These are phyloP conservation scores for Scaptomyza flava DNA, from an alignment of 2,888 invertebrate genomes.

Conservation along the genomic window DNA sequence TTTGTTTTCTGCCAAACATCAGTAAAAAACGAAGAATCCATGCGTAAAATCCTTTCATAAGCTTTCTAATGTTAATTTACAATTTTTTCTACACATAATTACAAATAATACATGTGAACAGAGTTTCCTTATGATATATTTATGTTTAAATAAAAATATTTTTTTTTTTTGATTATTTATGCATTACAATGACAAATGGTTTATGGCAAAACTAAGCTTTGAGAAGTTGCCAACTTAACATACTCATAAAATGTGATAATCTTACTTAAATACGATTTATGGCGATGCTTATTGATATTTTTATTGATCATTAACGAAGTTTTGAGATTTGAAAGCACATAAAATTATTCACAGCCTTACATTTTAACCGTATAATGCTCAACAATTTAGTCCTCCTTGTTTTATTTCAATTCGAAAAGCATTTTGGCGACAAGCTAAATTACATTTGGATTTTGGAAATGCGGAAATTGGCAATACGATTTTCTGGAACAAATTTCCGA, in stretches of 20 bases:
- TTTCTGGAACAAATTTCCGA: slow-evolving; percentile 17
- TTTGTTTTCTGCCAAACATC: not conserved
- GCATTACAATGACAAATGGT: not conserved
- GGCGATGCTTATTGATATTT: not conserved
- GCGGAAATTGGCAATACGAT: slow-evolving; percentile 12
- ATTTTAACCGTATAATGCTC: not conserved
- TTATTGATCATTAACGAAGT: not conserved
- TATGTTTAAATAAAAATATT: no score
- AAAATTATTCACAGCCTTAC: not conserved
- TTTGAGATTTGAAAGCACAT: not conserved
- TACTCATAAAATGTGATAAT: slow-evolving; percentile 10
- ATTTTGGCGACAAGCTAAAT: not conserved
- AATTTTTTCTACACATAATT: not conserved
- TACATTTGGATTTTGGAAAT: not conserved
- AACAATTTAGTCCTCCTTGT: not conserved
- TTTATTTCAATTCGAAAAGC: not conserved
- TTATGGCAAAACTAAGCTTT: not conserved
- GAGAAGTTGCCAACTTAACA: not conserved
- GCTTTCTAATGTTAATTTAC: not conserved
- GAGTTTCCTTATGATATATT: not conserved
- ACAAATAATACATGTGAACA: not conserved
- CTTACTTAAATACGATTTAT: not conserved
- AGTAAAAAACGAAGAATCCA: not conserved
- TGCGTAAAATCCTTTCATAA: not conserved
- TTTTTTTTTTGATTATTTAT: no score